Conservation (phyloP, 2,113 vertebrate genomes). For the Galeopterus variegatus region DNA sequence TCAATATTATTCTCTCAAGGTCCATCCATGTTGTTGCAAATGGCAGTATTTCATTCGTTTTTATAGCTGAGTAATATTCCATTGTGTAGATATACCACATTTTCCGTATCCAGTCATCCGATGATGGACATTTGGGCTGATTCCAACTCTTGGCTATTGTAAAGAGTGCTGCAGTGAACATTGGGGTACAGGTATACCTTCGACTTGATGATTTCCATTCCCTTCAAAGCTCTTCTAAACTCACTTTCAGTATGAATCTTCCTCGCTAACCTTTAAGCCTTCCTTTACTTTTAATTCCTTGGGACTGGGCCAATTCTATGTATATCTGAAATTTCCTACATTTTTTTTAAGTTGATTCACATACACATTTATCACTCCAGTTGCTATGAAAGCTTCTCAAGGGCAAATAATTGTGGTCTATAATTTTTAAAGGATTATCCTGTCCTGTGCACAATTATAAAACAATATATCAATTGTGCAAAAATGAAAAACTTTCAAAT, state of each 20-base stretch:
- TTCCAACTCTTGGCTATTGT: too few species aligned
- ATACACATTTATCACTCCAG: background rate
- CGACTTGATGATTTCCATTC: too few species aligned
- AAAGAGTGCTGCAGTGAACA: too few species aligned
- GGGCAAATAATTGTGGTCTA: background rate
- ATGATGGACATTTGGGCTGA: too few species aligned
- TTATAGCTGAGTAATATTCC: too few species aligned
- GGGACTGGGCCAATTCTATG: background rate
- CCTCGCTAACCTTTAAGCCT: background rate
- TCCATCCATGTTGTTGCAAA: too few species aligned
- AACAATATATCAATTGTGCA: background rate
- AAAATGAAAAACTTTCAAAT: conserved; percentile 25
- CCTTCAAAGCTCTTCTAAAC: background rate
- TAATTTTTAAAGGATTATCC: conserved; percentile 19
- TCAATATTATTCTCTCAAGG: too few species aligned
- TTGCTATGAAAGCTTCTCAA: background rate
- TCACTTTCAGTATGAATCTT: background rate
- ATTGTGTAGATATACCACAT: too few species aligned
- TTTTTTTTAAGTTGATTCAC: background rate
- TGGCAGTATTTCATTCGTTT: too few species aligned
- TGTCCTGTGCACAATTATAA: background rate
- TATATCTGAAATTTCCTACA: background rate
- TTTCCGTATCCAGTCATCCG: too few species aligned
- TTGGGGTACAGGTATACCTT: too few species aligned
- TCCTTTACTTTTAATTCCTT: conserved; percentile 25